phyloP scores from a whole-genome alignment of 2,797 vertebrate genomes.

The Salmo trutta region DNA sequence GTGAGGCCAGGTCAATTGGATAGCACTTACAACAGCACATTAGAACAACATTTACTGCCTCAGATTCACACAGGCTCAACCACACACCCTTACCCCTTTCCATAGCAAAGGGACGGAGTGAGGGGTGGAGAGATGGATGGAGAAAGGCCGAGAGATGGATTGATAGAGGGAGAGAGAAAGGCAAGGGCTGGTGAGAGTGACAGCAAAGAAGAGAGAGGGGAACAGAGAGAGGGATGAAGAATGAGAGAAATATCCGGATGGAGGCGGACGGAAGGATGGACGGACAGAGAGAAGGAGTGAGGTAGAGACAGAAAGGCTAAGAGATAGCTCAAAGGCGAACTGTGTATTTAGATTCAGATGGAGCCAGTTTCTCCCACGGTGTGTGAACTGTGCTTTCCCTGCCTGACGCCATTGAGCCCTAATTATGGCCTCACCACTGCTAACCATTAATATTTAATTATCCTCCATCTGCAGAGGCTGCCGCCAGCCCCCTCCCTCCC shows the following conservation, averaged over 20 bases:
- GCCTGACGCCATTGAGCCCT: conserved; percentile 45
- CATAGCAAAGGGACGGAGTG: conserved; percentile 26
- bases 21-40: not conserved
- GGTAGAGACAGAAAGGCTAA: conserved; percentile 40
- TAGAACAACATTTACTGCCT: not conserved
- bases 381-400: conserved; percentile 16
- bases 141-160: too few species aligned
- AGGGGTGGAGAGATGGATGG: conserved; percentile 33
- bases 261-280: conserved; percentile 42
- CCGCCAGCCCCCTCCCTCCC: conserved; percentile 39
- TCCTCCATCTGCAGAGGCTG: conserved; percentile 61
- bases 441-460: conserved; percentile 71
- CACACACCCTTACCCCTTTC: not conserved
- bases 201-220: conserved; percentile 39
- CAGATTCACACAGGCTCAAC: not conserved
- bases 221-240: conserved; percentile 38
- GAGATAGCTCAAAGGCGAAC: conserved; percentile 20
- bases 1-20: not conserved
- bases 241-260: conserved; percentile 40
- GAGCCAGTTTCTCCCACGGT: conserved; percentile 33
- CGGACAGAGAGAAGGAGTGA: conserved; percentile 41
- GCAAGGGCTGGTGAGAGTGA: conserved; percentile 23
- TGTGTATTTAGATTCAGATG: conserved; percentile 6
- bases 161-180: too few species aligned
- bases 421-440: conserved; percentile 62